These are phyloP conservation scores for Osmerus eperlanus DNA, from an alignment of 2,113 vertebrate species.

Conservation along the genomic window DNA sequence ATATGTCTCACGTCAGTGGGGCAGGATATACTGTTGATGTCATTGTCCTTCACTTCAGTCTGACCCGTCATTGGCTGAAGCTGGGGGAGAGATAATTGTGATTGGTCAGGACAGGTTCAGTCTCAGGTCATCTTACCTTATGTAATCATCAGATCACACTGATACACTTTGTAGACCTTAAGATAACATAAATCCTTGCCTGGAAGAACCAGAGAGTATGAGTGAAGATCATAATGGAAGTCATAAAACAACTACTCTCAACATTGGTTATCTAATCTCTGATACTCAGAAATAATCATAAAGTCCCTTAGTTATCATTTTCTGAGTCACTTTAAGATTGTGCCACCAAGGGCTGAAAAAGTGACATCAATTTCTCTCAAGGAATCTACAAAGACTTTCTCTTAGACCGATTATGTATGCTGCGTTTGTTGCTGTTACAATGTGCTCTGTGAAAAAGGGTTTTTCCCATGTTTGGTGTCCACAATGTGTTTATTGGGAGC, in stretches of 20 bases:
- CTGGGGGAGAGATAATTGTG: conserved; percentile 35
- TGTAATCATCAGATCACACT: background rate
- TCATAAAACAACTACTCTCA: conserved; percentile 25
- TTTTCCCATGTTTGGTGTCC: background rate
- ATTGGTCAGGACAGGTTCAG: conserved; percentile 20
- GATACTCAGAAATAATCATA: background rate
- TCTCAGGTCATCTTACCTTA: background rate
- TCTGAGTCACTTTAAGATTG: conserved; percentile 20
- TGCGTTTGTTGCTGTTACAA: background rate
- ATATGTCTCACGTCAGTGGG: conserved; percentile 58
- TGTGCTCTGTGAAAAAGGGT: background rate
- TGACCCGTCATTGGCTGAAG: conserved; percentile 52
- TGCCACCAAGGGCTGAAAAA: conserved; percentile 2
- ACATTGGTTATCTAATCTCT: conserved; percentile 50
- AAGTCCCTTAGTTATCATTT: conserved; percentile 10
- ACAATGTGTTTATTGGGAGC: conserved; percentile 5
- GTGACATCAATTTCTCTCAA: background rate
- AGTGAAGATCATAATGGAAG: conserved; percentile 11
- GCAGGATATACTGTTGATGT: conserved; percentile 42
- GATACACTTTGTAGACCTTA: background rate
- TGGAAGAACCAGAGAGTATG: background rate
- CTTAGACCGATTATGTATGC: background rate
- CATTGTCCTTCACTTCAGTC: conserved; percentile 28
- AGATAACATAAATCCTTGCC: background rate
- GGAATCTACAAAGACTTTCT: background rate